Evolutionary conservation across 1,140 invertebrate species (phyloP), one percentile per base, ranked within the genome.

Genomic region (Aporrectodea caliginosa): DNA sequence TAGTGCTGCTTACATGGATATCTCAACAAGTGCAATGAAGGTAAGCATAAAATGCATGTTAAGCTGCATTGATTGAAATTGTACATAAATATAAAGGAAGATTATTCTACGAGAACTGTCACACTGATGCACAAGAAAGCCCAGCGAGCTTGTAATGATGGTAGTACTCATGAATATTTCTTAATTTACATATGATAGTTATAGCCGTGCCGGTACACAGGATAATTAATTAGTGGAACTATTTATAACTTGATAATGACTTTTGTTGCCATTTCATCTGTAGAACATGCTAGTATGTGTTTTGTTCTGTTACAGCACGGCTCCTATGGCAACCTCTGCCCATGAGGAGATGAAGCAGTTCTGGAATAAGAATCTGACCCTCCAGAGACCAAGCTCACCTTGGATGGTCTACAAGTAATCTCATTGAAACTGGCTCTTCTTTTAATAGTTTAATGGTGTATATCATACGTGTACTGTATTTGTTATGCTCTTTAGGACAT

Each of bases 361-460:
- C 69, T 83, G 82, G 82, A 71, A 80, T 29, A 81, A 82, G 75
- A 83, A 83, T 72, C 73, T 81, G 27, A 75, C 33, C 22, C 72
- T 82, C 0, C 33, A 77, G 27, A 71, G 82, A 35, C 82, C 82
- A 31, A 78, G 71, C 33, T 82, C 82, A 29, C 82, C 81, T 2
- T 78, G 82, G 35, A 75, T 69, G 2, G 79, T 82, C 32, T 82
- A 78, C 35, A 81, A 71, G 81, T 82, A 76, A n/a, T n/a, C n/a
- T n/a, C n/a, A n/a, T n/a, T n/a, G n/a, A n/a, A n/a, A n/a, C n/a
- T n/a, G n/a, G n/a, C n/a, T n/a, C n/a, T n/a, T n/a, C n/a, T n/a
- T n/a, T n/a, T n/a, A n/a, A n/a, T n/a, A n/a, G n/a, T n/a, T n/a
- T n/a, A n/a, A n/a, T n/a, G n/a, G n/a, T n/a, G n/a, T n/a, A n/a